Conservation (phyloP, 2,888 invertebrate species). For the Hecatera dysodea region DNA sequence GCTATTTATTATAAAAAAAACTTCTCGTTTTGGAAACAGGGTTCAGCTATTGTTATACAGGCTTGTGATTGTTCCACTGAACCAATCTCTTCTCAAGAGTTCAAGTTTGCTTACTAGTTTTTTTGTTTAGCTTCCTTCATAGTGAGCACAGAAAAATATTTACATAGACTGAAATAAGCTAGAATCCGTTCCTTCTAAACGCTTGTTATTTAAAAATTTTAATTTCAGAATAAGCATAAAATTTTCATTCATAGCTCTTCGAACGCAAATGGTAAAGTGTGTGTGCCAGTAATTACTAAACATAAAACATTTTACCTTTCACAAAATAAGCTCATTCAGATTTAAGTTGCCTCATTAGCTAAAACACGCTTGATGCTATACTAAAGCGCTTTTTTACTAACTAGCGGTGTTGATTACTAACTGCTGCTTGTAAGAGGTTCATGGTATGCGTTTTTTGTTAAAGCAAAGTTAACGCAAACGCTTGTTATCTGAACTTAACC, state of each 20-base stretch:
- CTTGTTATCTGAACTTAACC: constrained; percentile 22
- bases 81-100: background rate
- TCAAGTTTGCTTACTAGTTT: background rate
- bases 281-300: background rate
- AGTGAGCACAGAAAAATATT: background rate
- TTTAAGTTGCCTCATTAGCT: background rate
- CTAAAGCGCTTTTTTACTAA: constrained; percentile 24
- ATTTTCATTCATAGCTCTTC: constrained; percentile 4
- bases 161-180: background rate
- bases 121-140: background rate
- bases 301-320: constrained; percentile 7
- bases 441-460: constrained; percentile 12
- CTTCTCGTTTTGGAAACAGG: background rate
- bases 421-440: constrained; percentile 4
- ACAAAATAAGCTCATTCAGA: constrained; percentile 4
- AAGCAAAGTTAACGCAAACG: background rate
- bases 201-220: background rate
- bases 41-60: background rate
- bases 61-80: background rate
- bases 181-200: background rate
- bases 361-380: constrained; percentile 9
- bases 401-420: constrained; percentile 18
- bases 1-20: constrained; percentile 1
- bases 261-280: too few relatives aligned
- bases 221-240: background rate